Conservation (phyloP, 2,797 vertebrate species). For the Mormyrops boulengeri region DNA sequence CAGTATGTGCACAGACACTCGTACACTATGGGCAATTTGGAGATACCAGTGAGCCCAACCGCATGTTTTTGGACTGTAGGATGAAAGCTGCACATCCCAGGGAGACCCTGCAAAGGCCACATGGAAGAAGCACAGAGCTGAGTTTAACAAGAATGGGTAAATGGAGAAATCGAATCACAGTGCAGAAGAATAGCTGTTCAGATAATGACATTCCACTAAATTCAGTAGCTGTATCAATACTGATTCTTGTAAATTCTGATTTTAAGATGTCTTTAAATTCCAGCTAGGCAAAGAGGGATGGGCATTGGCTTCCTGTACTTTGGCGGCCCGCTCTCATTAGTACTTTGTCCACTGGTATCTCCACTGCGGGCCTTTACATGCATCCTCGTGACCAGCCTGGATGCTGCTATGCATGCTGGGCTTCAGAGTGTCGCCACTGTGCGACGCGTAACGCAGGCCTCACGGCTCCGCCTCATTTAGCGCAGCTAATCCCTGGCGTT, state of each 20-base stretch:
- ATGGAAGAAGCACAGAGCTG: background rate
- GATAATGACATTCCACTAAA: background rate
- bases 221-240: background rate
- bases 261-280: background rate
- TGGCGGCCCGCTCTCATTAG: background rate
- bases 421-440: slow-evolving; percentile 45
- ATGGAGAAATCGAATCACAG: background rate
- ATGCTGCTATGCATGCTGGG: slow-evolving; percentile 32
- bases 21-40: background rate
- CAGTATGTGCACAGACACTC: background rate
- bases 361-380: slow-evolving; percentile 49
- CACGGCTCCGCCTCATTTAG: too few relatives aligned
- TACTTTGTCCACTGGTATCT: background rate
- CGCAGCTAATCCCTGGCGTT: background rate
- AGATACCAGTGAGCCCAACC: background rate
- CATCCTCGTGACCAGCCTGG: slow-evolving; percentile 46
- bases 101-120: background rate
- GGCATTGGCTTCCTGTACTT: background rate
- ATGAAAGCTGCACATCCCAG: background rate
- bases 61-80: background rate
- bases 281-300: background rate
- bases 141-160: background rate
- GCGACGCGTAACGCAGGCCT: slow-evolving; percentile 11
- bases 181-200: background rate
- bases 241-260: background rate